Evolutionary conservation across 2,888 invertebrate genomes (phyloP).

Genomic region (Psylliodes chrysocephalus): DNA sequence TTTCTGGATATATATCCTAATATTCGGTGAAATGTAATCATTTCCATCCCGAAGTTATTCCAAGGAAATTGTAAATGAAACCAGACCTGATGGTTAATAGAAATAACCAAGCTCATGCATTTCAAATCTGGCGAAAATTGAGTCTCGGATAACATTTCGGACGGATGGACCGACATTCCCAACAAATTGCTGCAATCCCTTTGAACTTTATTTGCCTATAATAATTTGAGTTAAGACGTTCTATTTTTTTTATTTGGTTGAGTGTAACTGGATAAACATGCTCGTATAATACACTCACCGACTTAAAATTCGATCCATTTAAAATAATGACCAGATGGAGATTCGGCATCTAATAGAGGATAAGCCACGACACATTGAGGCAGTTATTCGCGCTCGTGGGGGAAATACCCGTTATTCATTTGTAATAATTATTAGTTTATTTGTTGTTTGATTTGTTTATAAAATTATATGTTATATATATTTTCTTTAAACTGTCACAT

Average conservation of each 20-base stretch:
- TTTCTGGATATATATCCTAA: background rate
- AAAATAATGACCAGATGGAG: too few relatives aligned
- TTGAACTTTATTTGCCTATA: constrained; percentile 39
- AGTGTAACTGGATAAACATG: background rate
- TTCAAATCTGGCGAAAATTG: constrained; percentile 26
- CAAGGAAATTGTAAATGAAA: constrained; percentile 13
- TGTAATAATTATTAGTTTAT: too few relatives aligned
- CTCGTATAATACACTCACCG: too few relatives aligned
- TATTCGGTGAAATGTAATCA: background rate
- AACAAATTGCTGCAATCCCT: constrained; percentile 39
- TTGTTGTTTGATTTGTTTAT: too few relatives aligned
- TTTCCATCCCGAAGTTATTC: background rate
- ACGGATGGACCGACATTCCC: constrained; percentile 8
- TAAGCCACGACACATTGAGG: too few relatives aligned
- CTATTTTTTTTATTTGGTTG: constrained; percentile 41
- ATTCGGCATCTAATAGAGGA: too few relatives aligned
- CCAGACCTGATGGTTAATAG: constrained; percentile 1
- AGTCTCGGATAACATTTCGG: background rate
- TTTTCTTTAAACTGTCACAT: too few relatives aligned
- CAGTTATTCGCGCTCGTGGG: too few relatives aligned
- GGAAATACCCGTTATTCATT: too few relatives aligned
- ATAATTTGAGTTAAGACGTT: constrained; percentile 49
- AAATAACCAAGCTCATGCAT: constrained; percentile 25
- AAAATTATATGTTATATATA: too few relatives aligned
- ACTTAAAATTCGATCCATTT: too few relatives aligned